A percentile compares a stretch with the other conserved stretches of the same genome.
These are phyloP conservation scores for Macrobrachium rosenbergii DNA, from an alignment of 1,140 invertebrate genomes.

Conservation along the genomic window DNA sequence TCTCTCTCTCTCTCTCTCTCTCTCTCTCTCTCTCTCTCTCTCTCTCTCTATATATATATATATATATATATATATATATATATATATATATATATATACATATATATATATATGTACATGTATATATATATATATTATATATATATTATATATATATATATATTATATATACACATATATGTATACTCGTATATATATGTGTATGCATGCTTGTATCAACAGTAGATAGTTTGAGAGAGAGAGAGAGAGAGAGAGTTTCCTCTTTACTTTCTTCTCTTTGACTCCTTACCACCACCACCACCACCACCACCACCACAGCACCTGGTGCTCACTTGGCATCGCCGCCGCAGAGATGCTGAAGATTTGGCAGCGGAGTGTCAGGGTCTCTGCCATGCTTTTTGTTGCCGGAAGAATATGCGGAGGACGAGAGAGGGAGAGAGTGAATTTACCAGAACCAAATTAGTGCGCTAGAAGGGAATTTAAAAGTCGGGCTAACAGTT, in stretches of 20 bases:
- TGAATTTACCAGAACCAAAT: background rate
- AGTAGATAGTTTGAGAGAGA: too few relatives aligned
- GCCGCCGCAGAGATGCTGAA: background rate
- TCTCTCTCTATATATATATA: background rate
- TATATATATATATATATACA: background rate
- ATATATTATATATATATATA: background rate
- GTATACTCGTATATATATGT: background rate
- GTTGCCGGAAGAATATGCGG: conserved; percentile 10
- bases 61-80: background rate
- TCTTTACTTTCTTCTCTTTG: too few relatives aligned
- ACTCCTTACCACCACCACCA: background rate
- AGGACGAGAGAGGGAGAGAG: background rate
- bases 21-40: too few relatives aligned
- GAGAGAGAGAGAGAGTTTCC: background rate
- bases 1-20: too few relatives aligned
- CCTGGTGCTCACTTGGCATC: conserved; percentile 2
- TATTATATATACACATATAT: background rate
- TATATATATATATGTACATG: background rate
- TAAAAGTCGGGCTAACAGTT: too few relatives aligned
- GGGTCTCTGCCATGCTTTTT: conserved; percentile 19
- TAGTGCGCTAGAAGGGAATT: background rate
- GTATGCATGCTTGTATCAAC: background rate
- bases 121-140: background rate
- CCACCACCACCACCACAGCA: background rate
- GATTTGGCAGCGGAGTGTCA: conserved; percentile 5